These are phyloP conservation scores for Lates calcarifer DNA, from an alignment of 2,113 vertebrate genomes.

Conservation along the genomic window DNA sequence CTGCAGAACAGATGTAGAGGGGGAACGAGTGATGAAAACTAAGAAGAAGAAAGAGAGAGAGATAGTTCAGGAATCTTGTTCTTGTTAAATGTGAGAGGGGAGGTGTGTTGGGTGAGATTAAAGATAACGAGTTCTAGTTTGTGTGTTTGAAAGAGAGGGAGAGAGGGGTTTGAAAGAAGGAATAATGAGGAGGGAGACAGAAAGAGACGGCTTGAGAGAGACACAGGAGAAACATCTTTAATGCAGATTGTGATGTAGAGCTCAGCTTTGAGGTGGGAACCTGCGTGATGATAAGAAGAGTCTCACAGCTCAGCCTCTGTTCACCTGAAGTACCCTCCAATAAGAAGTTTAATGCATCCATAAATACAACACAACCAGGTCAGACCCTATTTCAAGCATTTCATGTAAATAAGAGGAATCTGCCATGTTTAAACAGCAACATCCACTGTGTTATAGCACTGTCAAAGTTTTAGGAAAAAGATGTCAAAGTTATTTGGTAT, in stretches of 20 bases:
- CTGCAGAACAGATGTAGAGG: slow-evolving; percentile 51
- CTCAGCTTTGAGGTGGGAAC: slow-evolving; percentile 46
- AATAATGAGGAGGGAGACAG: slow-evolving; percentile 35
- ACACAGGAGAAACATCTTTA: slow-evolving; percentile 17
- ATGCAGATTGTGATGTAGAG: slow-evolving; percentile 28
- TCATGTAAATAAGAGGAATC: neutral
- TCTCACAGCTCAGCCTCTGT: slow-evolving; percentile 8
- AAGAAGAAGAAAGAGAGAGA: slow-evolving; percentile 25
- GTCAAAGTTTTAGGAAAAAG: no score
- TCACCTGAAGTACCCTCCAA: slow-evolving; percentile 3
- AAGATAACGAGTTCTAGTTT: slow-evolving; percentile 44
- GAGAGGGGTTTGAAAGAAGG: neutral
- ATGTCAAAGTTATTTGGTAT: no score
- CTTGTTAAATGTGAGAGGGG: slow-evolving; percentile 41
- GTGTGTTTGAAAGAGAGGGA: slow-evolving; percentile 19
- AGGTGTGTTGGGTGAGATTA: slow-evolving; percentile 28
- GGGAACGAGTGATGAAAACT: slow-evolving; percentile 29
- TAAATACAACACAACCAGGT: neutral
- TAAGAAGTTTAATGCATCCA: neutral
- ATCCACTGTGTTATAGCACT: neutral
- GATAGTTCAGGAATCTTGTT: slow-evolving; percentile 27
- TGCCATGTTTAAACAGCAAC: neutral
- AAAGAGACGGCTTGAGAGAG: neutral
- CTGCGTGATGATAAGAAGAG: slow-evolving; percentile 15
- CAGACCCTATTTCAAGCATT: neutral